These are phyloP conservation scores for Pterostichus niger DNA, from an alignment of 2,888 invertebrate species.

Conservation along the genomic window DNA sequence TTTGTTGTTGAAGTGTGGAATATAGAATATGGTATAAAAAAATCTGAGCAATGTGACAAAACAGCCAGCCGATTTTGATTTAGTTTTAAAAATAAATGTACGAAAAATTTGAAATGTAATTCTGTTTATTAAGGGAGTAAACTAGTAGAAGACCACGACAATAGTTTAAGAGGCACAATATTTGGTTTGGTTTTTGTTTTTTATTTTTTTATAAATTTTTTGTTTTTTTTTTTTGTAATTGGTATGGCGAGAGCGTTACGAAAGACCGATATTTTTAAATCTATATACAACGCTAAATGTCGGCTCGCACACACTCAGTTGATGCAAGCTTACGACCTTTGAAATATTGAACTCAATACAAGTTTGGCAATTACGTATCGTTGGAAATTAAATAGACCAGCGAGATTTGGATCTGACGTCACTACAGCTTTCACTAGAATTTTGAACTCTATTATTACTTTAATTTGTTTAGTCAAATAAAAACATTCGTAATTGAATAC, in stretches of 20 bases:
- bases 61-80: conserved; percentile 62
- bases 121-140: conserved; percentile 60
- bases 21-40: background rate
- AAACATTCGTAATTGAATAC: conserved; percentile 18
- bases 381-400: conserved; percentile 56
- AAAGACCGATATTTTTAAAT: conserved; percentile 59
- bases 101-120: conserved; percentile 40
- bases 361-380: conserved; percentile 66
- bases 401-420: conserved; percentile 41
- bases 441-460: conserved; percentile 19
- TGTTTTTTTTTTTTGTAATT: conserved; percentile 57
- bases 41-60: conserved; percentile 44
- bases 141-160: conserved; percentile 67
- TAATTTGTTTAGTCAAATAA: conserved; percentile 18
- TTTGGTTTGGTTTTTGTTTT: conserved; percentile 71
- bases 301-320: conserved; percentile 48
- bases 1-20: background rate
- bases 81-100: conserved; percentile 65
- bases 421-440: conserved; percentile 35
- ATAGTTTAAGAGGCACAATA: conserved; percentile 74
- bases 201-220: conserved; percentile 59
- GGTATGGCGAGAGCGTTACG: conserved; percentile 65
- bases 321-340: conserved; percentile 60
- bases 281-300: conserved; percentile 58
- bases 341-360: conserved; percentile 62